Conservation (phyloP, 1,140 invertebrate genomes). For the Lanistes nyassanus region DNA sequence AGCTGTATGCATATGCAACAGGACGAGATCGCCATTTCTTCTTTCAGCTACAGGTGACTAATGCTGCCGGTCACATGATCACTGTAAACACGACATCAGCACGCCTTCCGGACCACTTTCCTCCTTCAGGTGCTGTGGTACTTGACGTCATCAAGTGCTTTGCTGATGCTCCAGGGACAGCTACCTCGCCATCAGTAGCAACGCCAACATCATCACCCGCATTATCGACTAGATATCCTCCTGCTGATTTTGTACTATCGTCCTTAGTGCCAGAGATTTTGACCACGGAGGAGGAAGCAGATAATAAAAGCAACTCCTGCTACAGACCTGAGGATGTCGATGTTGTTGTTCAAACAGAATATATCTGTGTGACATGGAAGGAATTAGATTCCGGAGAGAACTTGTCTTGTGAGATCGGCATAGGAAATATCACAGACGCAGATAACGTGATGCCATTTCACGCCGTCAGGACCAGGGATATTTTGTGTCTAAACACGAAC, state of each 20-base stretch:
- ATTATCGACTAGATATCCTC: not conserved
- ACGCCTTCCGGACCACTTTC: slow-evolving; percentile 34
- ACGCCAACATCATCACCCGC: not conserved
- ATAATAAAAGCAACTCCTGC: too few species aligned
- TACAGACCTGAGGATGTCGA: slow-evolving; percentile 21
- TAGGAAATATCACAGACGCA: slow-evolving; percentile 23
- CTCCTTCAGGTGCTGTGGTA: slow-evolving; percentile 34
- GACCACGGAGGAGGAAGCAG: not conserved
- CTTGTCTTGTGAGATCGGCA: slow-evolving; percentile 31
- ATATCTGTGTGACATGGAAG: slow-evolving; percentile 33
- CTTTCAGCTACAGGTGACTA: slow-evolving; percentile 30
- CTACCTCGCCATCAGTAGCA: not conserved
- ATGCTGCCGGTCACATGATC: slow-evolving; percentile 32
- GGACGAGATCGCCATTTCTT: slow-evolving; percentile 15
- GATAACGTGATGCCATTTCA: slow-evolving; percentile 1
- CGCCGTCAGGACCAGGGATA: not conserved
- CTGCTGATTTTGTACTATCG: too few species aligned
- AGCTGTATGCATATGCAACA: slow-evolving; percentile 26
- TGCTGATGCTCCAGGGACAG: too few species aligned
- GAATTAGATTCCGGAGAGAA: slow-evolving; percentile 39
- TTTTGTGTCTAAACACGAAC: not conserved
- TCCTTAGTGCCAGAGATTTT: not conserved
- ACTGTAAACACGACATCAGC: slow-evolving; percentile 25
- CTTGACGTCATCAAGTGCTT: slow-evolving; percentile 25
- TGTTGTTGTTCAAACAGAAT: slow-evolving; percentile 8